Evolutionary conservation across 1,140 invertebrate species (phyloP).

Genomic region (Teleogryllus occipitalis): DNA sequence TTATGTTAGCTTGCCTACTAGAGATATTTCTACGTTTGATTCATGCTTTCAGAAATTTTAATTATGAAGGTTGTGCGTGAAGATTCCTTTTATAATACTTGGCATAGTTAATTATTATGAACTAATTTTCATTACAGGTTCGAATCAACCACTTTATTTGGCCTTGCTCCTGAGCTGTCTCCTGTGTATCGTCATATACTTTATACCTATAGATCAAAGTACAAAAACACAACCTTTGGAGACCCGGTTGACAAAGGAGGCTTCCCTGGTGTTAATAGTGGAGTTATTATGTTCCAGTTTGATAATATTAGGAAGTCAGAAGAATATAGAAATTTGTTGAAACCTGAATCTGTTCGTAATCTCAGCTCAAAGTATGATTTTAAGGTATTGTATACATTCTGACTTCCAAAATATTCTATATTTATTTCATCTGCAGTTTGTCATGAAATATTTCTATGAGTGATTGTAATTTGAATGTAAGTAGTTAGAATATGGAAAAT

Average conservation of each 20-base stretch:
- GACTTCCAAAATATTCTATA: no score
- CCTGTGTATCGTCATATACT: slow-evolving; percentile 75
- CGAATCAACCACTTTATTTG: slow-evolving; percentile 53
- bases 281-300: slow-evolving; percentile 66
- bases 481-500: no score
- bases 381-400: slow-evolving; percentile 33
- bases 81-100: no score
- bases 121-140: slow-evolving; percentile 31
- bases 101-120: background rate
- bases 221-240: slow-evolving; percentile 49
- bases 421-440: no score
- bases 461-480: no score
- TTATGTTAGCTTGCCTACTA: no score
- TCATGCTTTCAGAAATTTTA: no score
- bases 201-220: slow-evolving; percentile 53
- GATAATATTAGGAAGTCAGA: slow-evolving; percentile 56
- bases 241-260: slow-evolving; percentile 44
- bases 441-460: no score
- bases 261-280: slow-evolving; percentile 73
- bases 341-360: slow-evolving; percentile 44
- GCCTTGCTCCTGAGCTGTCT: slow-evolving; percentile 65
- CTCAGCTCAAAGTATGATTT: slow-evolving; percentile 62
- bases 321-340: slow-evolving; percentile 49
- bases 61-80: no score
- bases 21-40: no score